Conservation (phyloP, 2,888 invertebrate species). For the Poecilobothrus nobilitatus region DNA sequence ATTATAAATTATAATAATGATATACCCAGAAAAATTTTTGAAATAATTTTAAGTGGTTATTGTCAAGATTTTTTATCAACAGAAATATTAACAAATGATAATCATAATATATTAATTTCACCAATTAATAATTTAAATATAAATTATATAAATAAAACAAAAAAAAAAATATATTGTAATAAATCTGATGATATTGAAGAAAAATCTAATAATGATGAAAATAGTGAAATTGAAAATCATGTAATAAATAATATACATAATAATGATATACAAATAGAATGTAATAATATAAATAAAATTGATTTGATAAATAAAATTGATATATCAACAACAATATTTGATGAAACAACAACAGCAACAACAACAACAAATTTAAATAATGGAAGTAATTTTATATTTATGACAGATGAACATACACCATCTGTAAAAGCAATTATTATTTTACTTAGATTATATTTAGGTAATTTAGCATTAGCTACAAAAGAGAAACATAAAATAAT, state of each 20-base stretch:
- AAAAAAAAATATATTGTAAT: neutral
- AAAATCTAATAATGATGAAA: too few relatives aligned
- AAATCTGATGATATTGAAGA: too few relatives aligned
- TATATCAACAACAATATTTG: neutral
- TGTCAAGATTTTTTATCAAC: constrained; percentile 28
- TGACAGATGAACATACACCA: neutral
- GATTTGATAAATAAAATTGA: too few relatives aligned
- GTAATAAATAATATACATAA: neutral
- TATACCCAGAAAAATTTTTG: constrained; percentile 45
- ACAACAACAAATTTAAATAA: neutral
- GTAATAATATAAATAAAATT: neutral
- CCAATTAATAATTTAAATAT: neutral
- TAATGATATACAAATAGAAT: neutral
- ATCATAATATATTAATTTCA: neutral
- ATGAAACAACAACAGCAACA: neutral
- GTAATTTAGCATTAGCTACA: constrained; percentile 8
- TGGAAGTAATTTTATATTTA: neutral
- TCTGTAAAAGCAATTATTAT: neutral
- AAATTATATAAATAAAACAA: neutral
- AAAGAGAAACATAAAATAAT: neutral
- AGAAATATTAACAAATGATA: neutral
- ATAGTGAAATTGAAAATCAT: too few relatives aligned
- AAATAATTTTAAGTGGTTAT: constrained; percentile 46
- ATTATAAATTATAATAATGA: constrained; percentile 25
- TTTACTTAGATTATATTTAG: constrained; percentile 12